Percentiles rank a stretch among this genome's conserved stretches.
These are phyloP conservation scores for Vanessa cardui DNA, from an alignment of 2,888 invertebrate genomes.

Conservation along the genomic window DNA sequence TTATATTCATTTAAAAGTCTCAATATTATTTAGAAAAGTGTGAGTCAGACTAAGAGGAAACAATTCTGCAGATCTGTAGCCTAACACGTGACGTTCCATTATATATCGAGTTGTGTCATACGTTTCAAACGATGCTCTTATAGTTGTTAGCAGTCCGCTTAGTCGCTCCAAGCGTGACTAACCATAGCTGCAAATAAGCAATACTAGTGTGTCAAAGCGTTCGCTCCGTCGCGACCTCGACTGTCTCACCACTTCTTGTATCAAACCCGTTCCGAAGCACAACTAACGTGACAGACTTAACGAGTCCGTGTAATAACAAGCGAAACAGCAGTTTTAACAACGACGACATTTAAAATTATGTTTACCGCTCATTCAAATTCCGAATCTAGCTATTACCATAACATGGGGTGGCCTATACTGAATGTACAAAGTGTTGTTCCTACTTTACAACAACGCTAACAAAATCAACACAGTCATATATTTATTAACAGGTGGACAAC, in stretches of 20 bases:
- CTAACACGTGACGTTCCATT: constrained; percentile 16
- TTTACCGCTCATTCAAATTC: not conserved
- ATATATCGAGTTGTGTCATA: constrained; percentile 18
- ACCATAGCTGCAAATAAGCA: constrained; percentile 55
- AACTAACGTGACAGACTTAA: constrained; percentile 21
- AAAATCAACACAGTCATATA: not conserved
- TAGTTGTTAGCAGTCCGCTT: constrained; percentile 61
- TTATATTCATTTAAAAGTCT: not conserved
- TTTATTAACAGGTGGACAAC: not conserved
- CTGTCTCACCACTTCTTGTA: constrained; percentile 69
- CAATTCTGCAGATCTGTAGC: constrained; percentile 9
- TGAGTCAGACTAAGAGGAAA: constrained; percentile 16
- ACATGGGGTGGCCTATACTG: not conserved
- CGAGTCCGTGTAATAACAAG: constrained; percentile 3
- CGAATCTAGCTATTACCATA: not conserved
- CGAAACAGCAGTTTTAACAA: not conserved
- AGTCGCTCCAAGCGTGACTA: constrained; percentile 76
- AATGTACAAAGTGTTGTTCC: not conserved
- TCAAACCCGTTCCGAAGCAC: constrained; percentile 61
- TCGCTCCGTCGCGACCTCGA: constrained; percentile 75
- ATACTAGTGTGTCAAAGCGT: constrained; percentile 61
- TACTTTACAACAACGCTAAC: not conserved
- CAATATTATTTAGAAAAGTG: not conserved
- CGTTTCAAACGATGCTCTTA: constrained; percentile 44
- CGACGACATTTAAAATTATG: not conserved